Evolutionary conservation across 2,888 invertebrate genomes (phyloP).

Genomic region (Aradus depressus): DNA sequence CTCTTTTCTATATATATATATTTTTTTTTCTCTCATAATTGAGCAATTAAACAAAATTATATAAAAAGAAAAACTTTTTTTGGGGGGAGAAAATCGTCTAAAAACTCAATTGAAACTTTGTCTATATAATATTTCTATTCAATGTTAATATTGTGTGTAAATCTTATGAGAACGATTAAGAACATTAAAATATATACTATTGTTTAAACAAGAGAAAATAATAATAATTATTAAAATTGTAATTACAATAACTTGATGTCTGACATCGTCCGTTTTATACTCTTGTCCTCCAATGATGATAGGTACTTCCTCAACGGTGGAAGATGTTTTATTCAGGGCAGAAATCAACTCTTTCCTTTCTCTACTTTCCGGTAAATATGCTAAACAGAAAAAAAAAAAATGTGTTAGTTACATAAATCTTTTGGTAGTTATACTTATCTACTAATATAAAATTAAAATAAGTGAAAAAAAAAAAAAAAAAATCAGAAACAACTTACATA

Average conservation of each 20-base stretch:
- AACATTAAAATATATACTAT: no score
- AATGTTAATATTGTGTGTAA: no score
- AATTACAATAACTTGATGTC: conserved; percentile 61
- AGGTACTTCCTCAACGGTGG: conserved; percentile 72
- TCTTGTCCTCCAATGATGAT: conserved; percentile 92
- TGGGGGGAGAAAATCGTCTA: neutral
- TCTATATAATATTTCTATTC: neutral
- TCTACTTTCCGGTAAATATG: conserved; percentile 69
- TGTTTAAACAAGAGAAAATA: neutral
- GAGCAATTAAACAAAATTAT: neutral
- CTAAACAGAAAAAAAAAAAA: conserved; percentile 33
- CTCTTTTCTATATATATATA: no score
- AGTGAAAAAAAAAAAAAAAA: neutral
- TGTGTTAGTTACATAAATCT: neutral
- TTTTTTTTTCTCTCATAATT: no score
- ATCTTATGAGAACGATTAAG: no score
- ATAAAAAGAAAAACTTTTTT: neutral
- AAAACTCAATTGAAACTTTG: neutral
- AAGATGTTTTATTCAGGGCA: conserved; percentile 53
- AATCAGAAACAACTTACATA: conserved; percentile 36
- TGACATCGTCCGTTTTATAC: conserved; percentile 59
- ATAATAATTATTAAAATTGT: neutral
- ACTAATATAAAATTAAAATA: conserved; percentile 1
- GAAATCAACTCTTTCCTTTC: conserved; percentile 64
- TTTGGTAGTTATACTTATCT: neutral